Percentiles rank a stretch among this genome's conserved stretches.
These are phyloP conservation scores for Drosophila nikananu DNA, from an alignment of 1,140 invertebrate genomes.

Conservation along the genomic window DNA sequence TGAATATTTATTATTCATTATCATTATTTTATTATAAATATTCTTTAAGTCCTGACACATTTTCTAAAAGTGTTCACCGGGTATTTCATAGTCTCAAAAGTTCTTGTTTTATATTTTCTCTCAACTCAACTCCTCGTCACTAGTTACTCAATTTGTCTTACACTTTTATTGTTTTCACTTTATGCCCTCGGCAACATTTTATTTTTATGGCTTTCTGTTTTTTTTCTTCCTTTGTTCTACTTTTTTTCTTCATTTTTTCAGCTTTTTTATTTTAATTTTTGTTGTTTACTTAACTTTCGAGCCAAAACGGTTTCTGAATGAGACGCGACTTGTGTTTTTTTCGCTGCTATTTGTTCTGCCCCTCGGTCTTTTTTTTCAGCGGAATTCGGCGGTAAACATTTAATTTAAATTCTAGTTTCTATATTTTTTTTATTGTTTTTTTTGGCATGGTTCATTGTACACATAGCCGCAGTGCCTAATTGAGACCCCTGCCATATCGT, in stretches of 20 bases:
- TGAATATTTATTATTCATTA: not conserved
- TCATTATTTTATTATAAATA: not conserved
- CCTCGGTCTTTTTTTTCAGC: conserved; percentile 48
- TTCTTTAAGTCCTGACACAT: not conserved
- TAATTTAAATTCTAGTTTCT: conserved; percentile 73
- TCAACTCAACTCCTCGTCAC: conserved; percentile 55
- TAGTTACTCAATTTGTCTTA: conserved; percentile 79
- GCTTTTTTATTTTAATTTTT: conserved; percentile 24
- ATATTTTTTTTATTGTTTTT: conserved; percentile 29
- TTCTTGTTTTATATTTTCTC: conserved; percentile 11
- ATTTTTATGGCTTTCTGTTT: conserved; percentile 34
- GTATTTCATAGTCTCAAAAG: conserved; percentile 1
- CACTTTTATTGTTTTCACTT: conserved; percentile 69
- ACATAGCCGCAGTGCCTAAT: conserved; percentile 46
- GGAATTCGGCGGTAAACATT: conserved; percentile 63
- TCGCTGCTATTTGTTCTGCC: conserved; percentile 37
- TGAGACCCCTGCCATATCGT: conserved; percentile 46
- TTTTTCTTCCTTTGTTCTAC: conserved; percentile 1
- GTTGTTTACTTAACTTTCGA: conserved; percentile 48
- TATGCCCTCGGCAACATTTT: conserved; percentile 41
- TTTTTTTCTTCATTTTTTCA: too few species aligned
- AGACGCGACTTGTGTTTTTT: conserved; percentile 61
- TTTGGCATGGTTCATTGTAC: conserved; percentile 82
- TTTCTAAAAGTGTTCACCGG: not conserved
- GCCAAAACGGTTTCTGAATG: conserved; percentile 51